phyloP scores from a whole-genome alignment of 2,797 vertebrate species.

The Carapus acus region DNA sequence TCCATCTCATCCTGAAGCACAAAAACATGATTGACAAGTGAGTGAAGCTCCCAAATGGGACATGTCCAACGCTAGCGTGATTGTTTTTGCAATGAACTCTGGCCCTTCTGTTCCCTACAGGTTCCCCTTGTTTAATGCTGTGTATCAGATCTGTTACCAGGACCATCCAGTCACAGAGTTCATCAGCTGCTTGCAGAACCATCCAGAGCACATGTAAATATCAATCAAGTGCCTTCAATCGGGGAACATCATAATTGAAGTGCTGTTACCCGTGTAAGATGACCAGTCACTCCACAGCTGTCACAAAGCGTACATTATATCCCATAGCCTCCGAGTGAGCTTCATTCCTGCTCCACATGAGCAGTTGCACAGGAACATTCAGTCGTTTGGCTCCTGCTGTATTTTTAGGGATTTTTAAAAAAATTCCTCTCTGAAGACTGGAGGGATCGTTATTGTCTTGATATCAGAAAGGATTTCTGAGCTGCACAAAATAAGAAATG shows the following conservation, averaged over 20 bases:
- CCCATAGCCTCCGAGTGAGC: constrained; percentile 1
- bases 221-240: constrained; percentile 53
- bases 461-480: not conserved
- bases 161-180: constrained; percentile 81
- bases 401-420: constrained; percentile 22
- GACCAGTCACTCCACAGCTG: constrained; percentile 36
- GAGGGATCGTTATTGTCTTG: constrained; percentile 17
- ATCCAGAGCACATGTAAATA: constrained; percentile 88
- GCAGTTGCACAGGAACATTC: not conserved
- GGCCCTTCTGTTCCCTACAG: constrained; percentile 58
- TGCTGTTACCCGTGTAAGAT: constrained; percentile 3
- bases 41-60: constrained; percentile 34
- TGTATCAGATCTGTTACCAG: constrained; percentile 89
- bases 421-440: constrained; percentile 25
- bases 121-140: constrained; percentile 91
- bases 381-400: constrained; percentile 1
- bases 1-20: constrained; percentile 83
- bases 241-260: constrained; percentile 28
- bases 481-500: constrained; percentile 25
- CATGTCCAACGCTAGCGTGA: not conserved
- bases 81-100: constrained; percentile 7
- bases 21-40: constrained; percentile 87
- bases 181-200: constrained; percentile 89
- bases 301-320: constrained; percentile 4
- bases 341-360: not conserved